phyloP scores from a whole-genome alignment of 2,888 invertebrate genomes.

The Oscheius sp. region DNA sequence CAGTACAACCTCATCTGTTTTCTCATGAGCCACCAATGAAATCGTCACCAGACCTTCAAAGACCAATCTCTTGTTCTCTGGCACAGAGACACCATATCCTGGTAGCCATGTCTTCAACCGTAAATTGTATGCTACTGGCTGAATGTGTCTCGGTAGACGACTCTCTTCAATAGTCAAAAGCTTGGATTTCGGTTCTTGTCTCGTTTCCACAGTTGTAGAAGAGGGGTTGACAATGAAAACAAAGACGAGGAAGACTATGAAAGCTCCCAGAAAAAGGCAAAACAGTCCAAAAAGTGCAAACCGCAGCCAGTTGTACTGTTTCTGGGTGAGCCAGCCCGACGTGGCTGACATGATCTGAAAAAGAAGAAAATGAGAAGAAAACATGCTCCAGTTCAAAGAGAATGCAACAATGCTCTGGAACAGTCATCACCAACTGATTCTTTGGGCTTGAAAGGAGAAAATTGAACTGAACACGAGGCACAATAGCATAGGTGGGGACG shows the following conservation, averaged over 20 bases:
- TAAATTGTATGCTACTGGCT: slow-evolving; percentile 59
- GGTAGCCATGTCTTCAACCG: slow-evolving; percentile 67
- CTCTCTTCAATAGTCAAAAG: slow-evolving; percentile 56
- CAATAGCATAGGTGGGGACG: no score
- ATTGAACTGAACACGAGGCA: no score
- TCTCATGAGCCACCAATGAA: background rate
- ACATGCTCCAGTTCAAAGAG: no score
- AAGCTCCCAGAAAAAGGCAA: background rate
- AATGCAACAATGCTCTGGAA: no score
- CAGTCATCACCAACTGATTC: no score
- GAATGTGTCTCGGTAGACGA: slow-evolving; percentile 49
- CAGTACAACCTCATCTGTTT: background rate
- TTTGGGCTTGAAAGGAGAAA: no score
- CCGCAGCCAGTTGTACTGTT: no score
- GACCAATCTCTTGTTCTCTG: slow-evolving; percentile 58
- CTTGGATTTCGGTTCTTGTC: background rate
- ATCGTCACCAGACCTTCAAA: slow-evolving; percentile 57
- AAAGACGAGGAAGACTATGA: slow-evolving; percentile 4
- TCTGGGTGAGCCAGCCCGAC: no score
- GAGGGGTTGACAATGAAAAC: background rate
- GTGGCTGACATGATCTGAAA: no score
- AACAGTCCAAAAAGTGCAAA: no score
- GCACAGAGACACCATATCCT: slow-evolving; percentile 60
- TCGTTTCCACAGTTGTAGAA: background rate
- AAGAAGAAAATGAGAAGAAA: no score